Base-by-base conservation (phyloP, 64 coral and sea anemone species). In the Astreopora myriophthalma region DNA sequence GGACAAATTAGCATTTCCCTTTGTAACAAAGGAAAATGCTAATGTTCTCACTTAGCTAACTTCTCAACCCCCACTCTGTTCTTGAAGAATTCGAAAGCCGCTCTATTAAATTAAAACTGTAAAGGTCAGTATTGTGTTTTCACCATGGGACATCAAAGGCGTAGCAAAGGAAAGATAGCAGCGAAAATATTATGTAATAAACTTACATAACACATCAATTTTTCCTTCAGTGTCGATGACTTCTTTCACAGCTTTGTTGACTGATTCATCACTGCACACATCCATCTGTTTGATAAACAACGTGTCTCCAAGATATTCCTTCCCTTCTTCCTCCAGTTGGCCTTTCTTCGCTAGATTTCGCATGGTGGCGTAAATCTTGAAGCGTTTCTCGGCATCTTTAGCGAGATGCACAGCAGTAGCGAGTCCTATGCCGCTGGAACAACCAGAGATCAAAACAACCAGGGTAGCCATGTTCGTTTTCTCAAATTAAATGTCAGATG, bases 281-380 rank as follows among this genome's bases (percentile, higher is more conserved):
- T 95, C 85, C 34, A 96, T 72, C 35, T 91, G 37, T 36, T 92
- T 95, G 34, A 95, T 81, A 48, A 81, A 49, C 62, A 95, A 77
- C 12, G 87, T 76, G 48, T 92, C 90, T 23, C 94, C 94, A 19
- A 92, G 34, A 30, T 74, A 58, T 11, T 88, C 94, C 71, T 74
- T 60, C 17, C 80, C 82, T 37, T 76, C 85, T 73, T 96, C 68
- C 75, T 92, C 89, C 44, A 96, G 71, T 38, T 69, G 83, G 76
- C 34, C 84, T 88, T 96, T 96, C 85, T 96, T 96, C 35, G 69
- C 63, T 14, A 96, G 85, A 71, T 96, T 96, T 92, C 94, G 81
- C 94, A 96, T 92, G 25, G 94, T 88, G 37, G 94, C 94, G 78
- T 96, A 96, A 75, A 96, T 89, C 81, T 92, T 96, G 48, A 96